A percentile compares a stretch with the other conserved stretches of the same genome.
phyloP scores from a whole-genome alignment of 1,140 invertebrate species.

The Streblospio benedicti region DNA sequence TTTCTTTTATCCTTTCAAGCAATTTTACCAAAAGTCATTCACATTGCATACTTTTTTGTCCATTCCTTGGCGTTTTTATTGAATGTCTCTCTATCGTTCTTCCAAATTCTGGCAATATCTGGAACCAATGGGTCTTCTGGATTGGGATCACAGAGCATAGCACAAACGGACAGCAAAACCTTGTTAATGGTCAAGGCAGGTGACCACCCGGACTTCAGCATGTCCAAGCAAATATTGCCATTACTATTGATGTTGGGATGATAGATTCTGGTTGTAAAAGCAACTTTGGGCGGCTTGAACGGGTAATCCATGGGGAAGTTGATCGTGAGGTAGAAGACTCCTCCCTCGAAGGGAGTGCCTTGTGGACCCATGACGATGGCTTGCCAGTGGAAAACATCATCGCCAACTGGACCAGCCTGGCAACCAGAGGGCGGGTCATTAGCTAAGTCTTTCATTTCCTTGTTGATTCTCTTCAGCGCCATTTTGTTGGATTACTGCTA shows the following conservation, averaged over 20 bases:
- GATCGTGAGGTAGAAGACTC: conserved; percentile 97
- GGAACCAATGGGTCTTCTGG: conserved; percentile 97
- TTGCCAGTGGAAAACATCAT: too few relatives aligned
- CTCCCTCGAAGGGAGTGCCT: conserved; percentile 94
- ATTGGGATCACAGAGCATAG: conserved; percentile 97
- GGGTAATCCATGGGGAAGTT: conserved; percentile 98
- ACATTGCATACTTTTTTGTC: conserved; percentile 98
- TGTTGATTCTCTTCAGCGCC: too few relatives aligned
- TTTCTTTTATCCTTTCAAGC: too few relatives aligned
- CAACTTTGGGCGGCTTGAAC: too few relatives aligned
- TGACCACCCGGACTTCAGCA: conserved; percentile 97
- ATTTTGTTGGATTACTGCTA: too few relatives aligned
- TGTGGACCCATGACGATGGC: conserved; percentile 41
- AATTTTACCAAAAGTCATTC: too few relatives aligned
- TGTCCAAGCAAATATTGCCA: conserved; percentile 99
- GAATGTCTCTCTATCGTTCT: conserved; percentile 96
- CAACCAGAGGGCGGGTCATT: conserved; percentile 11
- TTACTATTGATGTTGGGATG: too few relatives aligned
- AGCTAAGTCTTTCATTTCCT: conserved; percentile 10
- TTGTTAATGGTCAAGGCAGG: too few relatives aligned
- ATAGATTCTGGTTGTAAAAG: too few relatives aligned
- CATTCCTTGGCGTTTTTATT: conserved; percentile 96
- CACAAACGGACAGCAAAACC: conserved; percentile 59
- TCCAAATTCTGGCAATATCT: conserved; percentile 99
- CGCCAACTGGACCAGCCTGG: conserved; percentile 11